Percentiles rank a stretch among this genome's conserved stretches.
Evolutionary conservation across 2,113 vertebrate genomes (phyloP).

Genomic region (Donacobius atricapilla): DNA sequence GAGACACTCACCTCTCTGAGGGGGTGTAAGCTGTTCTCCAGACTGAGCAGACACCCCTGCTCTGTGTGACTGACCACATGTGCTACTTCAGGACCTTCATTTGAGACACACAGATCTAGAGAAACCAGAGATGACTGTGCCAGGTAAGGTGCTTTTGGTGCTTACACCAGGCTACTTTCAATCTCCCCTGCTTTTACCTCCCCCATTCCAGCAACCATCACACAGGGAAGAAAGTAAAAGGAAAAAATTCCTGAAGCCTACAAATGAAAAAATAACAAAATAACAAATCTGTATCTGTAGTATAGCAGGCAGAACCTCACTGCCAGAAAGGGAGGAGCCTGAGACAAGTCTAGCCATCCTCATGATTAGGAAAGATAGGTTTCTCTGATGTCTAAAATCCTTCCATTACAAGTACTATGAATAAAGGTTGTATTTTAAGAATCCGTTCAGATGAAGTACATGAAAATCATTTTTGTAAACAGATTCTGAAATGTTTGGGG

Average conservation of each 20-base stretch:
- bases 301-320: neutral
- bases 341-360: neutral
- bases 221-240: neutral
- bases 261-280: neutral
- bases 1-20: neutral
- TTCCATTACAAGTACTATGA: neutral
- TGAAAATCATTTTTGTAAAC: neutral
- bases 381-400: neutral
- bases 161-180: neutral
- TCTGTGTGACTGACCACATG: accelerated
- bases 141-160: neutral
- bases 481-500: neutral
- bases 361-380: neutral
- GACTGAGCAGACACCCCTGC: too few species aligned
- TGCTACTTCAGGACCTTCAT: neutral
- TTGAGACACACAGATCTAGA: neutral
- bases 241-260: neutral
- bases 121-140: neutral
- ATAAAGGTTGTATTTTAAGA: neutral
- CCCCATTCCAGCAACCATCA: neutral
- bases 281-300: neutral
- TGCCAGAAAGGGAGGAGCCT: neutral
- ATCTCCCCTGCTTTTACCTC: neutral
- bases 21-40: neutral
- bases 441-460: neutral